phyloP scores from a whole-genome alignment of 2,888 invertebrate genomes.

The Melieria crassipennis region DNA sequence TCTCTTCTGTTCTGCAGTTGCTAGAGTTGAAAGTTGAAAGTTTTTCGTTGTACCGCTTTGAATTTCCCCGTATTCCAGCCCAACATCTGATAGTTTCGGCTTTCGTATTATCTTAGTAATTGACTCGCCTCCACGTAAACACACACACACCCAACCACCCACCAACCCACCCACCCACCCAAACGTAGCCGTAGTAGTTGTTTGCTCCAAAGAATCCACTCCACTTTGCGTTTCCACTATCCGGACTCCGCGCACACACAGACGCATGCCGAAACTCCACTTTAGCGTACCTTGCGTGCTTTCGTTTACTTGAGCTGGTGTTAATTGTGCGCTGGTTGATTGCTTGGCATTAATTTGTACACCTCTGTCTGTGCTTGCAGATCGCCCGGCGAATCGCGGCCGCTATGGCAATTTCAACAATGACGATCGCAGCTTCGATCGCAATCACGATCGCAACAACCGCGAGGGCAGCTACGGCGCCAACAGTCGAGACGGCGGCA shows the following conservation, averaged over 20 bases:
- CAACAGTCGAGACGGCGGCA: slow-evolving; percentile 63
- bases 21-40: too few species aligned
- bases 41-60: not conserved
- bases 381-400: slow-evolving; percentile 65
- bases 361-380: slow-evolving; percentile 44
- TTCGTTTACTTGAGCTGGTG: too few species aligned
- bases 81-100: too few species aligned
- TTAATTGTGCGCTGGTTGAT: too few species aligned
- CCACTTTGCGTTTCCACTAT: slow-evolving; percentile 11
- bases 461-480: slow-evolving; percentile 63
- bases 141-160: too few species aligned
- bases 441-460: slow-evolving; percentile 60
- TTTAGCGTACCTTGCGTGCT: too few species aligned
- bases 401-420: slow-evolving; percentile 65
- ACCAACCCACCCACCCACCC: too few species aligned
- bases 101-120: too few species aligned
- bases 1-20: too few species aligned
- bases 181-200: too few species aligned
- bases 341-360: too few species aligned
- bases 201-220: not conserved
- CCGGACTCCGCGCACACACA: slow-evolving; percentile 4
- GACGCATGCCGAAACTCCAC: slow-evolving; percentile 19
- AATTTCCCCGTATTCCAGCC: not conserved
- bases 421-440: slow-evolving; percentile 62
- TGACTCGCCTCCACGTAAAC: too few species aligned